phyloP scores from a whole-genome alignment of 1,140 invertebrate genomes.

The Kradibia gibbosae region DNA sequence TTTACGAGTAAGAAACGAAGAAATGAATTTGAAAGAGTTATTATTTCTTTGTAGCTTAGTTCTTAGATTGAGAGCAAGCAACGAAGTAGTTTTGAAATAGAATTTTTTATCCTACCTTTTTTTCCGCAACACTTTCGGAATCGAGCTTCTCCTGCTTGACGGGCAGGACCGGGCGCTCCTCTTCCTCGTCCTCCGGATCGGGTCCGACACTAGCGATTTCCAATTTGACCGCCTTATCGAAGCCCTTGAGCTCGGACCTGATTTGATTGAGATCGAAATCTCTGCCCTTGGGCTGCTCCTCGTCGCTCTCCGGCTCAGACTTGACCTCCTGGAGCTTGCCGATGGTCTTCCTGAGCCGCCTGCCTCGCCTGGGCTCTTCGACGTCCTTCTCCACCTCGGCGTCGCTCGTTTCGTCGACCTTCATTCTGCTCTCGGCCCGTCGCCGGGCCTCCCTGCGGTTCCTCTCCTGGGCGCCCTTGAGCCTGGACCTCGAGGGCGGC shows the following conservation, averaged over 20 bases:
- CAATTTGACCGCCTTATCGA: conserved; percentile 77
- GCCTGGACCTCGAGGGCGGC: conserved; percentile 55
- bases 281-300: conserved; percentile 76
- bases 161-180: conserved; percentile 47
- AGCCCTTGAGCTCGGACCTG: conserved; percentile 85
- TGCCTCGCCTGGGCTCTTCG: conserved; percentile 62
- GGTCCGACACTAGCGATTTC: conserved; percentile 62
- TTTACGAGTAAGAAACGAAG: too few species aligned
- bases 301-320: conserved; percentile 67
- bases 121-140: conserved; percentile 23
- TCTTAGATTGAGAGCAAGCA: not conserved
- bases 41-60: too few species aligned
- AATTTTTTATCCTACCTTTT: conserved; percentile 19
- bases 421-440: conserved; percentile 69
- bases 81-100: not conserved
- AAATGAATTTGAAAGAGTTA: too few species aligned
- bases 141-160: conserved; percentile 44
- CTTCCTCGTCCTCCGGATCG: conserved; percentile 58
- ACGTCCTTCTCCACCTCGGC: conserved; percentile 66
- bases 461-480: conserved; percentile 60
- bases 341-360: conserved; percentile 60
- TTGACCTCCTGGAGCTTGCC: conserved; percentile 62
- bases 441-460: conserved; percentile 64
- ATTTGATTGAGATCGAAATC: conserved; percentile 90
- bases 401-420: conserved; percentile 68